Conservation (phyloP, 2,888 invertebrate genomes). For the Acrobasis repandana region DNA sequence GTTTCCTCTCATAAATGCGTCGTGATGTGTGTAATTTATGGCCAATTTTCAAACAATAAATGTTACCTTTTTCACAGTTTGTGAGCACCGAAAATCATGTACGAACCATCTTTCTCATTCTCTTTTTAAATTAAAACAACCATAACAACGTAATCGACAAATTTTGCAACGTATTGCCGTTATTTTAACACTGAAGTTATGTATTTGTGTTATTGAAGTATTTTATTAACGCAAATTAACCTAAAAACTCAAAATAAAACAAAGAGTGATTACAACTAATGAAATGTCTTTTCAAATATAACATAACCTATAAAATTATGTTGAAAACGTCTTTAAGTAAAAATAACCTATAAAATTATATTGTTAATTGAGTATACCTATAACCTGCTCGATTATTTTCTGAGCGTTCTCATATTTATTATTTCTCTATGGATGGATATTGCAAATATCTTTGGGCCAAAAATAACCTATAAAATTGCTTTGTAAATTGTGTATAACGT, state of each 20-base stretch:
- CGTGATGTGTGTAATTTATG: slow-evolving; percentile 12
- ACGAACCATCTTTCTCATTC: slow-evolving; percentile 8
- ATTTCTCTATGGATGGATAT: too few relatives aligned
- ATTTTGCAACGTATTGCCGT: background rate
- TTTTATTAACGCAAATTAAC: background rate
- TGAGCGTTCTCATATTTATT: too few relatives aligned
- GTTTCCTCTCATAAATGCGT: slow-evolving; percentile 22
- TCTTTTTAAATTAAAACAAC: background rate
- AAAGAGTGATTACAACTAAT: slow-evolving; percentile 7
- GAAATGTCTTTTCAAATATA: background rate
- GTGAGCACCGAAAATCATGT: slow-evolving; percentile 12
- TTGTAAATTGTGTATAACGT: too few relatives aligned
- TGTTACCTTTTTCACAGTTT: slow-evolving; percentile 19
- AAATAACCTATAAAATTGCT: too few relatives aligned
- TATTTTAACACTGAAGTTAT: background rate
- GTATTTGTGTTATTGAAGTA: background rate
- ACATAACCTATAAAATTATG: background rate
- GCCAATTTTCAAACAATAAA: slow-evolving; percentile 21
- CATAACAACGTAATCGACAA: background rate
- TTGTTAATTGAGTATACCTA: too few relatives aligned
- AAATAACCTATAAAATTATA: too few relatives aligned
- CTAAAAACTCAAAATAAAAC: slow-evolving; percentile 6
- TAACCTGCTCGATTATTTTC: too few relatives aligned
- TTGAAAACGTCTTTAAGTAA: background rate
- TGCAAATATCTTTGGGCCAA: too few relatives aligned